Conservation (phyloP, 2,113 vertebrate genomes). For the Neodontobutis hainanensis region DNA sequence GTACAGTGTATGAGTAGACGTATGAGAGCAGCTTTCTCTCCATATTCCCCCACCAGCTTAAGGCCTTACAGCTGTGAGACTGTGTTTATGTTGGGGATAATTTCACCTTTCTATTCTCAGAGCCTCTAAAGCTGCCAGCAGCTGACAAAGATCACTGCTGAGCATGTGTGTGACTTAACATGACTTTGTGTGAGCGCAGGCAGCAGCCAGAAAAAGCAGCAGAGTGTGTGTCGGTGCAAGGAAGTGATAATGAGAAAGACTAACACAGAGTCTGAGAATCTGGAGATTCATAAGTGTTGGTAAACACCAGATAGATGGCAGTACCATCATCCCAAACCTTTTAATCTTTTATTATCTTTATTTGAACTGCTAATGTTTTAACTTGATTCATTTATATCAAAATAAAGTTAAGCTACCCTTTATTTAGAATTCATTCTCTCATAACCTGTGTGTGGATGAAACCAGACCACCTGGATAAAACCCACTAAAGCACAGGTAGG, state of each 20-base stretch:
- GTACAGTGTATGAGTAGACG: not conserved
- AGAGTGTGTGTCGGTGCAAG: conserved; percentile 11
- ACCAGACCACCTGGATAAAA: no score
- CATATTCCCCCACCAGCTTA: conserved; percentile 1
- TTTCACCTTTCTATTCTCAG: conserved; percentile 51
- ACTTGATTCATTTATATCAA: no score
- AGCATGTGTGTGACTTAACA: conserved; percentile 25
- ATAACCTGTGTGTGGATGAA: no score
- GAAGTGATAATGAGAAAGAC: conserved; percentile 4
- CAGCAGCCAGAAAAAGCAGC: conserved; percentile 16
- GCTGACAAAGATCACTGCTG: conserved; percentile 38
- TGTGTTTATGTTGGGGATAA: conserved; percentile 21
- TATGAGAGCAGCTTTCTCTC: conserved; percentile 5
- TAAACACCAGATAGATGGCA: no score
- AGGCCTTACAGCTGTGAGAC: conserved; percentile 3
- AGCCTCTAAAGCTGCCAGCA: conserved; percentile 32
- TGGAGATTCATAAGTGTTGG: no score
- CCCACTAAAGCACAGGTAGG: no score
- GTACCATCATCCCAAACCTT: no score
- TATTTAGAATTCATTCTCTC: no score
- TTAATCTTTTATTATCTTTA: no score
- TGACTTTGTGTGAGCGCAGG: conserved; percentile 14
- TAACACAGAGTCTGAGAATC: not conserved
- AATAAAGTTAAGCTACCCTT: no score
- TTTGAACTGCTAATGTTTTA: no score